Conservation (phyloP, 2,888 invertebrate genomes). For the Falcaria lacertinaria region DNA sequence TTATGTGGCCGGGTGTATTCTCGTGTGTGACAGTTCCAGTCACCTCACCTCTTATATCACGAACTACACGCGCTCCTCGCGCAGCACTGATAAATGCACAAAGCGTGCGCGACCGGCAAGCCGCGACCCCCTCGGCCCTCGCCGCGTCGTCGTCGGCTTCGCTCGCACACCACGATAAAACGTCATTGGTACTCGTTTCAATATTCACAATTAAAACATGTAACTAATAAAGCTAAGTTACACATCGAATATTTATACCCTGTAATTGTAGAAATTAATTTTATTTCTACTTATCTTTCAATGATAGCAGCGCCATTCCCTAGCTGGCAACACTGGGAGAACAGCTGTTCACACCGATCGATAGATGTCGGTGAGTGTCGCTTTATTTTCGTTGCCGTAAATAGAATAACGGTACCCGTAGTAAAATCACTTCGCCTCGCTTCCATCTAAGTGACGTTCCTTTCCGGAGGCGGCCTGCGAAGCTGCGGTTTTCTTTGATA, state of each 20-base stretch:
- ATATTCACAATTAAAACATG: no score
- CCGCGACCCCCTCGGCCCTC: constrained; percentile 38
- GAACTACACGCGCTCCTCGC: constrained; percentile 69
- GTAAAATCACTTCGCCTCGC: constrained; percentile 57
- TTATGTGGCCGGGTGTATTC: constrained; percentile 69
- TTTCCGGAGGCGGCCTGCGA: constrained; percentile 55
- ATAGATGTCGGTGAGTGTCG: constrained; percentile 77
- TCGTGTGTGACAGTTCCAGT: constrained; percentile 66
- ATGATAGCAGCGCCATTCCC: background rate
- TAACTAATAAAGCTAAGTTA: background rate
- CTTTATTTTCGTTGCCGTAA: constrained; percentile 72
- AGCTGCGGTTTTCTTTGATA: constrained; percentile 59
- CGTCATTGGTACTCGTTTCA: constrained; percentile 21
- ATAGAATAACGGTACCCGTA: constrained; percentile 71
- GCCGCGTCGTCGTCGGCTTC: no score
- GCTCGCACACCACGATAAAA: constrained; percentile 25
- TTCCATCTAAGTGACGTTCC: constrained; percentile 53
- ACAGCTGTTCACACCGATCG: constrained; percentile 71
- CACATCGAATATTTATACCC: no score
- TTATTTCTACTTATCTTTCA: background rate
- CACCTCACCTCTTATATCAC: constrained; percentile 67
- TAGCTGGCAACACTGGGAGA: constrained; percentile 47
- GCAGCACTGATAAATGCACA: constrained; percentile 65
- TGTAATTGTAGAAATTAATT: background rate
- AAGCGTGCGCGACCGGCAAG: constrained; percentile 50